Conservation (phyloP, 1,140 invertebrate species). For the Calliphora vicina region DNA sequence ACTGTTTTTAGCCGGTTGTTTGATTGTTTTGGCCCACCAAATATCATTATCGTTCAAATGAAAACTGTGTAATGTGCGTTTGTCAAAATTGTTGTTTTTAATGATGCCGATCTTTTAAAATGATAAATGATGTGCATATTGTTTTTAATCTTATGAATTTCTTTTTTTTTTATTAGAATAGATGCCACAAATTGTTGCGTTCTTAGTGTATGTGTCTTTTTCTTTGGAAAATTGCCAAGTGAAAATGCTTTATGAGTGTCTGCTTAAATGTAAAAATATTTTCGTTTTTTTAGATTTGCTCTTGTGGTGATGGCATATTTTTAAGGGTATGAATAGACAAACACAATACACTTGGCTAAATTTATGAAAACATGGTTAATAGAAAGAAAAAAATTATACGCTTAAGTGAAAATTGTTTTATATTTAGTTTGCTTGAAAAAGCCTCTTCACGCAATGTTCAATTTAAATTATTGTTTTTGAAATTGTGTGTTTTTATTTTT, state of each 20-base stretch:
- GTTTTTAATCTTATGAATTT: neutral
- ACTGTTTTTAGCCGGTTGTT: too few relatives aligned
- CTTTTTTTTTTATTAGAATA: neutral
- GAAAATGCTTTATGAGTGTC: neutral
- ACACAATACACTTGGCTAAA: too few relatives aligned
- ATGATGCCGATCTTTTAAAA: neutral
- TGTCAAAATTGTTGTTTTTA: constrained; percentile 6
- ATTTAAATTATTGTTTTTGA: neutral
- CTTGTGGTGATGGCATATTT: neutral
- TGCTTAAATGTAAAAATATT: neutral
- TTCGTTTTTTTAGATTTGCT: neutral
- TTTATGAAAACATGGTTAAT: neutral
- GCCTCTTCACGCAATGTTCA: neutral
- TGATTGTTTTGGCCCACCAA: too few relatives aligned
- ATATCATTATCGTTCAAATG: too few relatives aligned
- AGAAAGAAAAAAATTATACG: neutral
- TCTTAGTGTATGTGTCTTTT: neutral
- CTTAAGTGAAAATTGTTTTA: neutral
- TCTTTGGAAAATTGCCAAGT: neutral
- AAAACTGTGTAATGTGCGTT: neutral
- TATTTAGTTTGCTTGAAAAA: neutral
- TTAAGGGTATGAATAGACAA: neutral
- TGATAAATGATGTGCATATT: neutral
- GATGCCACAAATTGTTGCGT: neutral
- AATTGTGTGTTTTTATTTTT: neutral